Evolutionary conservation across 1,140 invertebrate species (phyloP).

Genomic region (Schlechtendalia chinensis): DNA sequence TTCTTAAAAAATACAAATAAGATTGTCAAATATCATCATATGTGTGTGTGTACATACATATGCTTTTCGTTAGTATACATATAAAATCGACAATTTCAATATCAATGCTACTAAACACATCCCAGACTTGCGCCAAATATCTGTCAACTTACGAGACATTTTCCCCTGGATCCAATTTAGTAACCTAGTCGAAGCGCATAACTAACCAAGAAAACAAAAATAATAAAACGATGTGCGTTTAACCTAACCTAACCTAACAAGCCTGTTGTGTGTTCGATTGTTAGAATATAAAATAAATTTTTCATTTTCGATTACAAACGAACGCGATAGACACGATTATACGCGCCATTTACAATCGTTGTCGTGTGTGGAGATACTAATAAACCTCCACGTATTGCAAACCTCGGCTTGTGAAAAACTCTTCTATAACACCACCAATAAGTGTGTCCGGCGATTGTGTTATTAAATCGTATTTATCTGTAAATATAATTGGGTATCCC

Average conservation of each 20-base stretch:
- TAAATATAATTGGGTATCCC: too few species aligned
- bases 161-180: background rate
- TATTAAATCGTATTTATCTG: too few species aligned
- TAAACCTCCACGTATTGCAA: background rate
- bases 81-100: background rate
- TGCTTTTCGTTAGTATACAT: too few species aligned
- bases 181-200: slow-evolving; percentile 1
- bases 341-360: background rate
- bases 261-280: background rate
- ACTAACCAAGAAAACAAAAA: background rate
- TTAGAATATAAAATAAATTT: background rate
- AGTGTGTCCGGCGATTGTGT: too few species aligned
- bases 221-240: background rate
- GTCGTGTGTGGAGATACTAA: too few species aligned
- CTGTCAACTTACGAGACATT: slow-evolving; percentile 6
- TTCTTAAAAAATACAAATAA: too few species aligned
- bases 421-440: too few species aligned
- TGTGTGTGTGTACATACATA: too few species aligned
- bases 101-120: background rate
- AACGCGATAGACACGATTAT: background rate
- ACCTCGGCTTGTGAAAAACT: too few species aligned
- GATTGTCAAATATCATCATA: too few species aligned
- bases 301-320: slow-evolving; percentile 8
- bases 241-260: too few species aligned
- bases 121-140: background rate